These are phyloP conservation scores for Trichomycterus rosablanca DNA, from an alignment of 2,113 vertebrate species.

Conservation along the genomic window DNA sequence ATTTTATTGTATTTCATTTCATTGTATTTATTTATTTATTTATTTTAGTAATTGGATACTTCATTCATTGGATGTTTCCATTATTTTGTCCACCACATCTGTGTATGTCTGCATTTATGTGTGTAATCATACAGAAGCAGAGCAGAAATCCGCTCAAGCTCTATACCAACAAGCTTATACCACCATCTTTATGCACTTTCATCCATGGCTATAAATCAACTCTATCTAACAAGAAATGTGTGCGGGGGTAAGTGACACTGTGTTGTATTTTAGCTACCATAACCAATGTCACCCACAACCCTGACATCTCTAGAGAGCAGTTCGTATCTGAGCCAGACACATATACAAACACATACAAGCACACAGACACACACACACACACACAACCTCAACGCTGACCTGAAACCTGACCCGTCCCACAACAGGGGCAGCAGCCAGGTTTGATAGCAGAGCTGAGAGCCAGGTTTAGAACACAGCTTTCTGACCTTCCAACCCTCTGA, in stretches of 20 bases:
- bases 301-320: slow-evolving; percentile 20
- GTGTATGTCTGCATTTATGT: no score
- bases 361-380: not conserved
- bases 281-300: slow-evolving; percentile 12
- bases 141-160: no score
- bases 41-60: no score
- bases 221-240: not conserved
- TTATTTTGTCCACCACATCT: no score
- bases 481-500: slow-evolving; percentile 2
- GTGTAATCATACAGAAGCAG: no score
- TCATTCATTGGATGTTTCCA: no score
- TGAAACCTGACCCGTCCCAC: slow-evolving; percentile 12
- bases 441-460: slow-evolving; percentile 46
- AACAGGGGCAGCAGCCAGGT: not conserved
- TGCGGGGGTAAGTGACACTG: not conserved
- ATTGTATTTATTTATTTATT: no score
- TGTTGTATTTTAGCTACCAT: slow-evolving; percentile 24
- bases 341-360: not conserved
- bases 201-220: no score
- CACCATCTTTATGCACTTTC: no score
- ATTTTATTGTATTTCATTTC: no score
- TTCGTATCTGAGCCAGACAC: slow-evolving; percentile 21
- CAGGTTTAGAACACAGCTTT: slow-evolving; percentile 17
- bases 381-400: not conserved
- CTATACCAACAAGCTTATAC: no score